phyloP scores from a whole-genome alignment of 2,113 vertebrate species.

The Nannospalax galili region DNA sequence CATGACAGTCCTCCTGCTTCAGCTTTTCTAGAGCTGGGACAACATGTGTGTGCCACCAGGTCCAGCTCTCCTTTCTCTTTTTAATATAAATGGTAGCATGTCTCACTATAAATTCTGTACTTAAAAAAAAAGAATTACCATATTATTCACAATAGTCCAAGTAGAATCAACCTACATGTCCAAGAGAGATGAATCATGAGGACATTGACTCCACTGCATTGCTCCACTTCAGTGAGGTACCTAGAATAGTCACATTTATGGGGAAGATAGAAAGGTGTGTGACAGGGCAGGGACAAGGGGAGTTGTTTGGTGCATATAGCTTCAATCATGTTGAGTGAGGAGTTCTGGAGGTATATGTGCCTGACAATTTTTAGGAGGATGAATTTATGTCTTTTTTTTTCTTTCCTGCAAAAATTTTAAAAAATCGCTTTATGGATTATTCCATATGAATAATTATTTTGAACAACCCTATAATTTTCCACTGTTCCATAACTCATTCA shows the following conservation, averaged over 20 bases:
- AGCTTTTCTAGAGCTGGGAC: not conserved
- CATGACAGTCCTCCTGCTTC: not conserved
- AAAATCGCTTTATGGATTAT: not conserved
- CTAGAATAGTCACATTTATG: not conserved
- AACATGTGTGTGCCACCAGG: not conserved
- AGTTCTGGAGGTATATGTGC: too few species aligned
- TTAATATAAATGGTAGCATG: slow-evolving; percentile 9
- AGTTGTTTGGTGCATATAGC: not conserved
- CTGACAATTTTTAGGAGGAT: not conserved
- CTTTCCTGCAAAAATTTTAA: not conserved
- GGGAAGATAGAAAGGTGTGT: not conserved
- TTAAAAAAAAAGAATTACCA: not conserved
- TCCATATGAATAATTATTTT: not conserved
- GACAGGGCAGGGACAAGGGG: rapidly evolving
- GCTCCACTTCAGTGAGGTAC: not conserved
- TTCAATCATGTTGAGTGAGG: not conserved
- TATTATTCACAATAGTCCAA: not conserved
- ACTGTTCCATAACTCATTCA: not conserved
- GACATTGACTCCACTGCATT: not conserved
- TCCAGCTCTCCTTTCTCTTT: not conserved
- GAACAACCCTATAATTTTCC: not conserved
- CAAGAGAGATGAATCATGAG: not conserved
- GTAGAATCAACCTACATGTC: not conserved
- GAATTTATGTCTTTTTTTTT: not conserved
- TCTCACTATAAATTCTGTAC: not conserved